Evolutionary conservation across 2,113 vertebrate species (phyloP), one percentile per base, ranked within the genome.

Genomic region (Xenotilapia longispinis): DNA sequence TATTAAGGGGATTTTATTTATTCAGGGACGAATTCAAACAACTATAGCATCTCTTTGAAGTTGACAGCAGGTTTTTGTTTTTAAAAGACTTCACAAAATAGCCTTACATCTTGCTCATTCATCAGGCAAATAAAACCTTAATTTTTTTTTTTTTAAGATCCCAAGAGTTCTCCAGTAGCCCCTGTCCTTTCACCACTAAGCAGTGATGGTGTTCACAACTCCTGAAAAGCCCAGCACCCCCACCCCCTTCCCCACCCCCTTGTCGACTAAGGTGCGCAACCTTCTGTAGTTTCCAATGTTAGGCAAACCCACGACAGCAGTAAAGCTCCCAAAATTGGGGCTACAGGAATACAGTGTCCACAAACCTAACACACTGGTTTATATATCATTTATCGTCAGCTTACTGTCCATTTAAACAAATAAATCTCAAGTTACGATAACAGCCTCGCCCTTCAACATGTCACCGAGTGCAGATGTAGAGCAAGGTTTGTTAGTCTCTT

Each of bases 1-100:
- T 75, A 58, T 83, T 63, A 90, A 38, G 68, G 73, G 81, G 28
- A 36, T 92, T 95, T 94, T 94, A 94, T 95, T 95, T 93, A n/a
- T 93, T 91, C 63, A 78, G 85, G 63, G 81, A 89, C 83, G 88
- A 91, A 94, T 91, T 93, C 84, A 93, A 94, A 93, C 85, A 88
- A 85, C 89, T 88, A 88, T 55, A 86, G 36, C 82, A 87, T 89
- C 82, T 89, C 70, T 91, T 89, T 80, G 14, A 91, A 87, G 33
- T 85, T n/a, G 85, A 87, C 70, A 84, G 85, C 84, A 89, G 82
- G 14, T 4, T 73, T 36, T 42, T 15, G 7, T 26, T 81, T 49
- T 47, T 75, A 11, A 47, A 49, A 88, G 28, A 54, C 82, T 88
- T 91, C 42, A 86, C 88, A 91, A 90, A 94, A 92, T 79, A 85